These are phyloP conservation scores for Mobula birostris DNA, from an alignment of 2,113 vertebrate species.

Conservation along the genomic window DNA sequence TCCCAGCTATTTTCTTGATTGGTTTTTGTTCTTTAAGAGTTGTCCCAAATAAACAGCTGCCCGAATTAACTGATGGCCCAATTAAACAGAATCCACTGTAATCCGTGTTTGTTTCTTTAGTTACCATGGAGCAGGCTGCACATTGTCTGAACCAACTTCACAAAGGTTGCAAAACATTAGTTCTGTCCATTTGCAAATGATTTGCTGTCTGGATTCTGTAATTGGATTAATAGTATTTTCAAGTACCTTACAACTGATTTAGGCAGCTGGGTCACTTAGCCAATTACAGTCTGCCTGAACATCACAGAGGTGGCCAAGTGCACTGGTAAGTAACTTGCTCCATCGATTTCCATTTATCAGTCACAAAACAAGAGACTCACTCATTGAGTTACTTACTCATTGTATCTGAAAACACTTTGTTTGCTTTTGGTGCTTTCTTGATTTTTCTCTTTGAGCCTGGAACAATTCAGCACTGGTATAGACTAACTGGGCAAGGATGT, in stretches of 20 bases:
- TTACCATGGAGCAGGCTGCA: background rate
- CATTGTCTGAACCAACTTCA: background rate
- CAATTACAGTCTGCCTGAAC: background rate
- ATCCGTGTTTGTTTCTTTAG: background rate
- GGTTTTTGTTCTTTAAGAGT: no score
- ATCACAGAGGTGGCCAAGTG: background rate
- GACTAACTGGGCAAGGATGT: no score
- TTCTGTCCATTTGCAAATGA: background rate
- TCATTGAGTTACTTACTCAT: background rate
- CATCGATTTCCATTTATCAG: background rate
- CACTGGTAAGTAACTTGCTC: background rate
- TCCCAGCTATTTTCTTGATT: no score
- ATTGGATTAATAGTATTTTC: background rate
- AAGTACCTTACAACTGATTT: background rate
- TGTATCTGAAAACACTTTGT: background rate
- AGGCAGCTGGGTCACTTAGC: background rate
- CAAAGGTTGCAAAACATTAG: background rate
- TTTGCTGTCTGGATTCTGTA: background rate
- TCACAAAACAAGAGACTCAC: background rate
- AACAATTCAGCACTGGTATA: no score
- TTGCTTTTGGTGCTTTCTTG: background rate
- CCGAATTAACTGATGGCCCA: no score
- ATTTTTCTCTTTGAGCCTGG: background rate
- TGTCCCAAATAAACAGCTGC: no score
- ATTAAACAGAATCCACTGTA: no score